Base-by-base conservation (phyloP, 2,888 invertebrate genomes). In the Crioceris asparagi region DNA sequence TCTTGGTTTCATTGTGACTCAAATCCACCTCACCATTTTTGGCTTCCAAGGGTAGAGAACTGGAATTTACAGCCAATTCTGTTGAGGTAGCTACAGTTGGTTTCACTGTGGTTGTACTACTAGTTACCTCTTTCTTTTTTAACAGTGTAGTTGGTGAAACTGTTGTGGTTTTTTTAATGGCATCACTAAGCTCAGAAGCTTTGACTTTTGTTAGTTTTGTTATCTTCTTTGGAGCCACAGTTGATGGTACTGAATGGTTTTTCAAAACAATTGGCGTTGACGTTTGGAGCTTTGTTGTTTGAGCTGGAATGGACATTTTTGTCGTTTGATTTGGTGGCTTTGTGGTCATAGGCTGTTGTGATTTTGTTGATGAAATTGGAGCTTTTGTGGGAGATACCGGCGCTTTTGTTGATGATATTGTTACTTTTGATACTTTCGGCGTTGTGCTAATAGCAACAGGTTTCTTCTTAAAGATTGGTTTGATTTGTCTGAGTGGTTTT, bases 171-270 rank as follows among this genome's bases (percentile, higher is more conserved):
- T 36, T 47, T 32, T 42, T 50, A 36, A 47, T 51, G 0, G 69
- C 66, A 48, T 70, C 71, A 18, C 71, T 68, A 5, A 73, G 51
- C 16, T 76, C 66, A 1, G 78, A 73, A 4, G 77, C 74, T 52
- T 77, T 78, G 11, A 77, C 62, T 62, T 77, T 78, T 3, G 74
- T 74, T 25, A 70, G 36, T 42, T 56, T 55, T 17, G 51, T 46
- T n/a, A n/a, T n/a, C n/a, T n/a, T n/a, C n/a, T n/a, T n/a, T n/a
- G n/a, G n/a, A 11, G 43, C 37, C 27, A 48, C 36, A 42, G 38
- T 68, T 4, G 48, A 39, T 12, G 54, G 43, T 26, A n/a, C n/a
- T n/a, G n/a, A n/a, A 45, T 44, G 37, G 46, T 46, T 36, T 49
- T 46, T 34, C 49, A 40, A 15, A 41, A 32, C 17, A 17, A 17